Evolutionary conservation across 2,888 invertebrate genomes (phyloP), one percentile per base, ranked within the genome.

Genomic region (Agrochola lychnidis): DNA sequence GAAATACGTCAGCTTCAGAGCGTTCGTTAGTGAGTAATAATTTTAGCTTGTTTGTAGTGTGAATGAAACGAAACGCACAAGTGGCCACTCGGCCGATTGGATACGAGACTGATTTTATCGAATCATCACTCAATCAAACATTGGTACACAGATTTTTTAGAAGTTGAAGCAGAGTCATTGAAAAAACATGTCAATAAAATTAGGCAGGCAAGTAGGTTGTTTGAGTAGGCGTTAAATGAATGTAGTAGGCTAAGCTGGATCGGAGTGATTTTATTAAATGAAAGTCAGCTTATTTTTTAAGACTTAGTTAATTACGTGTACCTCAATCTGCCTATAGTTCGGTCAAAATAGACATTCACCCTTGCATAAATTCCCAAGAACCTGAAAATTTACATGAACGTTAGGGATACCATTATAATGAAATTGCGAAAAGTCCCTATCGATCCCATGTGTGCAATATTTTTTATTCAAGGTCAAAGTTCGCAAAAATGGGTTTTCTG

Each of bases 111-210:
- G 87, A 89, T 89, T 90, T 88, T 87, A 87, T 88, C 90, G 89
- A 91, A 87, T 92, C 93, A 92, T 91, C 91, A 87, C 91, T 92
- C 90, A 89, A 91, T 91, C 90, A 89, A 88, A 90, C 82, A 78
- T 80, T 87, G 85, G 87, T 88, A 87, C 78, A 87, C 81, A 82
- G 79, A 80, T 82, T 82, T 86, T 88, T 87, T 86, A 80, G 78
- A 81, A 77, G 76, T 88, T 80, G 81, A 84, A 81, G 84, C 81
- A 77, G 78, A 84, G 68, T 69, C 75, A 79, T 88, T 89, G 82
- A 84, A 86, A 83, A 80, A 73, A 83, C 87, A 67, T 86, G 88
- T 88, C 87, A 88, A 86, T 87, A 89, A 88, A 88, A 88, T 88
- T 88, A 88, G 88, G 87, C 81, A 79, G 87, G 76, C 83, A 78